Evolutionary conservation across 2,888 invertebrate species (phyloP).

Genomic region (Stenodera caucasica): DNA sequence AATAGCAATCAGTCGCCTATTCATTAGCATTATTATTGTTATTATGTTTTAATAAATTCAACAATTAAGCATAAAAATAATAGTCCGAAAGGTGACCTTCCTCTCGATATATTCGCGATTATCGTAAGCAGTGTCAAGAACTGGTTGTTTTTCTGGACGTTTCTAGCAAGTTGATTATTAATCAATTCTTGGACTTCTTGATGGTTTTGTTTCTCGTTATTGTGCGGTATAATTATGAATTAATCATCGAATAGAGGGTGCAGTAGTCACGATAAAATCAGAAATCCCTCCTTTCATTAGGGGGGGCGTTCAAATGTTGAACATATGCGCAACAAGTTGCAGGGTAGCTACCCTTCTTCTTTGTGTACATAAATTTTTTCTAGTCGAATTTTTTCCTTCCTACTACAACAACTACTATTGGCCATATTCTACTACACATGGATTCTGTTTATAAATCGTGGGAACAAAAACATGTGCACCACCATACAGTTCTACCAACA

Average conservation of each 20-base stretch:
- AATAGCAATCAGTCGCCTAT: neutral
- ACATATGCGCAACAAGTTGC: constrained; percentile 5
- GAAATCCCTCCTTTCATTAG: no score
- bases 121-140: neutral
- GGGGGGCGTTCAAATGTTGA: neutral
- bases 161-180: neutral
- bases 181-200: no score
- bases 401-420: constrained; percentile 34
- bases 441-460: constrained; percentile 46
- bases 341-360: constrained; percentile 1
- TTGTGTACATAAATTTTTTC: constrained; percentile 42
- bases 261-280: no score
- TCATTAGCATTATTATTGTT: neutral
- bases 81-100: neutral
- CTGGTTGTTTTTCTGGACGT: neutral
- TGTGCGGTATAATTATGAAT: no score
- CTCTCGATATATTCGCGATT: neutral
- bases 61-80: neutral
- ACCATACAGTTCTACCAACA: constrained; percentile 37
- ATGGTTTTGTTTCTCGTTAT: no score
- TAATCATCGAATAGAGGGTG: no score
- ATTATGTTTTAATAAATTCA: no score
- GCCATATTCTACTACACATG: constrained; percentile 44
- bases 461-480: constrained; percentile 51
- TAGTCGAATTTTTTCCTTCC: constrained; percentile 46